These are phyloP conservation scores for Pungitius pungitius DNA, from an alignment of 2,113 vertebrate species.

Conservation along the genomic window DNA sequence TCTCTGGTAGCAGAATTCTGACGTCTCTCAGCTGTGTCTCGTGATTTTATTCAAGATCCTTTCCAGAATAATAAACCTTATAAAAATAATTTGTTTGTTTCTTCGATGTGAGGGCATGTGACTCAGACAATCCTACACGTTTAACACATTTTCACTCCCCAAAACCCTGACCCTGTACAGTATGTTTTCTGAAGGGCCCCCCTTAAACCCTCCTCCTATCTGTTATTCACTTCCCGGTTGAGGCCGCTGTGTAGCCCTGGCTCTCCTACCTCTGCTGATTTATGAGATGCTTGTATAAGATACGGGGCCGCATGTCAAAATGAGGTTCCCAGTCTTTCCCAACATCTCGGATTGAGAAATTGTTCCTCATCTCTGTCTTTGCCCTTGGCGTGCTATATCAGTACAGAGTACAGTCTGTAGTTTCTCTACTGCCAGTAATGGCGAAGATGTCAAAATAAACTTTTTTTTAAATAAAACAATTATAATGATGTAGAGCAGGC, in stretches of 20 bases:
- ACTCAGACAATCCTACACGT: constrained; percentile 31
- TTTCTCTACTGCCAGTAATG: constrained; percentile 24
- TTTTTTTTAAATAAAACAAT: background rate
- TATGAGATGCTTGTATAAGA: constrained; percentile 48
- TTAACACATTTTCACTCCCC: constrained; percentile 47
- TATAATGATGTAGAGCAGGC: constrained; percentile 14
- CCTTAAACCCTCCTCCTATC: background rate
- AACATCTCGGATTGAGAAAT: constrained; percentile 7
- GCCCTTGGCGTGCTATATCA: constrained; percentile 61
- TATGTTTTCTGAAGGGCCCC: background rate
- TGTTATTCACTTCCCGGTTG: constrained; percentile 33
- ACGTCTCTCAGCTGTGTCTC: constrained; percentile 43
- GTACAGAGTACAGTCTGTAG: constrained; percentile 8
- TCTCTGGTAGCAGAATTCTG: constrained; percentile 32
- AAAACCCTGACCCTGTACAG: constrained; percentile 2
- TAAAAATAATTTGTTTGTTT: constrained; percentile 73
- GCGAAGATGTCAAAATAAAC: constrained; percentile 19
- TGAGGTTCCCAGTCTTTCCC: background rate
- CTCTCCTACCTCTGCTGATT: constrained; percentile 41
- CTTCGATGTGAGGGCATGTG: constrained; percentile 28
- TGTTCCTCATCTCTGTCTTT: constrained; percentile 46
- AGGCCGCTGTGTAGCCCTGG: constrained; percentile 33
- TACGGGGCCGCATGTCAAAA: constrained; percentile 24
- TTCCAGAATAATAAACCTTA: constrained; percentile 73
- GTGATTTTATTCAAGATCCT: constrained; percentile 29